Evolutionary conservation across 2,113 vertebrate species (phyloP).

Genomic region (Macrotus californicus): DNA sequence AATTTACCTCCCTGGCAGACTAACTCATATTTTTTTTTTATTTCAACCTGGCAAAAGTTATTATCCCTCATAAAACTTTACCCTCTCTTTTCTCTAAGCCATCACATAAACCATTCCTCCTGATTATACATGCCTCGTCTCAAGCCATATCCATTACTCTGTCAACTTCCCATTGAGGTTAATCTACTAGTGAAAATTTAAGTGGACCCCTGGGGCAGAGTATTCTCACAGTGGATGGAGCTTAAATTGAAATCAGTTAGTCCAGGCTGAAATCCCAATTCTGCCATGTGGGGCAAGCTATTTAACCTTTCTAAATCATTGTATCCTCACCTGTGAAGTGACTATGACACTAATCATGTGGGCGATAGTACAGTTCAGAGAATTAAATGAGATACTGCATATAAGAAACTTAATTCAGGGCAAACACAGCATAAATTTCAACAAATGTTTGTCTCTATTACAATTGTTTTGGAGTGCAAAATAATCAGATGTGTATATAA

Average conservation of each 20-base stretch:
- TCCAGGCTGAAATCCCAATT: background rate
- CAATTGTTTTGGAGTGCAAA: background rate
- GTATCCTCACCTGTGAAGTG: background rate
- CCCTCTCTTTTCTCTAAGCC: slow-evolving; percentile 48
- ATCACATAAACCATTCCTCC: slow-evolving; percentile 49
- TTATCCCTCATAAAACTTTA: slow-evolving; percentile 66
- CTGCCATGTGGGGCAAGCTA: background rate
- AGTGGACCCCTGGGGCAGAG: background rate
- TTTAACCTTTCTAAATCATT: background rate
- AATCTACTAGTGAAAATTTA: slow-evolving; percentile 62
- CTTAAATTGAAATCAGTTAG: background rate
- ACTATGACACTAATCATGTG: background rate
- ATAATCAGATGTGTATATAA: background rate
- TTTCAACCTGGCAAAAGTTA: slow-evolving; percentile 58
- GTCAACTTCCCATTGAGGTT: slow-evolving; percentile 55
- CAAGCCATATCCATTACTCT: slow-evolving; percentile 45
- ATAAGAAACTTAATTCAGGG: slow-evolving; percentile 3
- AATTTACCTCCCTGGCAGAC: slow-evolving; percentile 36
- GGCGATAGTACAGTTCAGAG: background rate
- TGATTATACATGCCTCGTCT: slow-evolving; percentile 40
- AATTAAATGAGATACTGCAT: background rate
- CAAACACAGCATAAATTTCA: background rate
- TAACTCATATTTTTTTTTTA: slow-evolving; percentile 38
- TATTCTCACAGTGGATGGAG: background rate
- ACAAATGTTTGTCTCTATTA: background rate